Conservation (phyloP, 2,113 vertebrate species). For the Nyctibius bracteatus region DNA sequence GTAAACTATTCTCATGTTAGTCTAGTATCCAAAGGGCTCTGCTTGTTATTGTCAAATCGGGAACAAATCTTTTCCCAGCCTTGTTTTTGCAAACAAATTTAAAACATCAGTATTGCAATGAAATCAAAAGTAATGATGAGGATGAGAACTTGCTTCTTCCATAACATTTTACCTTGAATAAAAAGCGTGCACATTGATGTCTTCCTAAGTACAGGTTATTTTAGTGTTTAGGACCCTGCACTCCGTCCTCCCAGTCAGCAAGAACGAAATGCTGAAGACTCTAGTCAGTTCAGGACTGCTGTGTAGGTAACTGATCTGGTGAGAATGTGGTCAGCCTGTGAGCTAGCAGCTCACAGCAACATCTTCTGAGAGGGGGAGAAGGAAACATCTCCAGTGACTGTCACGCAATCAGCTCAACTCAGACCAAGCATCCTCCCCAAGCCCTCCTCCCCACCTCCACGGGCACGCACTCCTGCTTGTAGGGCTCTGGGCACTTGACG, state of each 20-base stretch:
- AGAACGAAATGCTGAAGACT: background rate
- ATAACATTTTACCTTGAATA: background rate
- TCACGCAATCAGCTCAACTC: background rate
- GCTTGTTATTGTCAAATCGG: background rate
- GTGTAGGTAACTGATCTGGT: background rate
- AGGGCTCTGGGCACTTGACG: background rate
- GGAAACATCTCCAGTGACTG: background rate
- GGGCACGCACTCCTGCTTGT: background rate
- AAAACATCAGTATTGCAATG: background rate
- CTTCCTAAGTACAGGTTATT: background rate
- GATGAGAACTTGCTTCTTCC: background rate
- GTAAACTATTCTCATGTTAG: background rate
- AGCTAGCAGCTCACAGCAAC: background rate
- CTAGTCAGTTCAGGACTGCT: background rate
- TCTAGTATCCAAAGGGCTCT: background rate
- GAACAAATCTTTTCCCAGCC: background rate
- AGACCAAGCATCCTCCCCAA: background rate
- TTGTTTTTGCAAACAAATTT: constrained; percentile 6
- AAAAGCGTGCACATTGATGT: background rate
- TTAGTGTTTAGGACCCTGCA: background rate
- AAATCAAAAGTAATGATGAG: background rate
- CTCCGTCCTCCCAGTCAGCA: background rate
- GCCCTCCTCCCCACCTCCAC: background rate
- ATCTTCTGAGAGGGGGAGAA: background rate
- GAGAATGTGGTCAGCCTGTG: background rate